Percentiles rank a stretch among this genome's conserved stretches.
These are phyloP conservation scores for Diaphora mendica DNA, from an alignment of 2,888 invertebrate species.

Conservation along the genomic window DNA sequence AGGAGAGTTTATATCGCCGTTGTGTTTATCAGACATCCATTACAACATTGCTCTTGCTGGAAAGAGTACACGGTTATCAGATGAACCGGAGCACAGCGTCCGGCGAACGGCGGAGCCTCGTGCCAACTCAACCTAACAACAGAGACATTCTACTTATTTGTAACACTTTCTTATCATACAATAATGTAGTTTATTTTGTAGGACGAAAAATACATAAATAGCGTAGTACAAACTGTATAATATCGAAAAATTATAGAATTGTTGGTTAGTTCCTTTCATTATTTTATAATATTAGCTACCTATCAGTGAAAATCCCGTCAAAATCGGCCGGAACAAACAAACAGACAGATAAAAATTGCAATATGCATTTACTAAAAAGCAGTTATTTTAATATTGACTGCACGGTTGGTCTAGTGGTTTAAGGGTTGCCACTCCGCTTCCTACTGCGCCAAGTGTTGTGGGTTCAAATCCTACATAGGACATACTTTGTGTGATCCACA, in stretches of 20 bases:
- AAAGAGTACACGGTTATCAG: slow-evolving; percentile 10
- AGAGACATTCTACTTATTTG: slow-evolving; percentile 1
- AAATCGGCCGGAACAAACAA: too few species aligned
- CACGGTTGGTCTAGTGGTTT: too few species aligned
- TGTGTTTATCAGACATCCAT: slow-evolving; percentile 3
- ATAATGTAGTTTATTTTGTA: neutral
- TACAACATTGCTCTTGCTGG: slow-evolving; percentile 6
- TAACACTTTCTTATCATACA: slow-evolving; percentile 9
- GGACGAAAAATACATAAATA: neutral
- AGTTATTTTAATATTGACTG: too few species aligned
- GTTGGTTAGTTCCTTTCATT: neutral
- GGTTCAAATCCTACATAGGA: too few species aligned
- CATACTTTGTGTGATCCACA: too few species aligned
- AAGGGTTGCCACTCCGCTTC: too few species aligned
- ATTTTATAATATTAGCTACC: too few species aligned
- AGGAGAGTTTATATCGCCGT: neutral
- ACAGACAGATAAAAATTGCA: too few species aligned
- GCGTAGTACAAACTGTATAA: neutral
- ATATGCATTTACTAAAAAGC: too few species aligned
- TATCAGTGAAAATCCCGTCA: too few species aligned
- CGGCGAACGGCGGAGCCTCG: neutral
- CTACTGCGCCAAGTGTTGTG: too few species aligned
- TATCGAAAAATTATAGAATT: neutral
- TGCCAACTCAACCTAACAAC: slow-evolving; percentile 6
- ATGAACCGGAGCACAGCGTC: neutral